These are phyloP conservation scores for Leptothorax acervorum DNA, from an alignment of 2,888 invertebrate genomes.

Conservation along the genomic window DNA sequence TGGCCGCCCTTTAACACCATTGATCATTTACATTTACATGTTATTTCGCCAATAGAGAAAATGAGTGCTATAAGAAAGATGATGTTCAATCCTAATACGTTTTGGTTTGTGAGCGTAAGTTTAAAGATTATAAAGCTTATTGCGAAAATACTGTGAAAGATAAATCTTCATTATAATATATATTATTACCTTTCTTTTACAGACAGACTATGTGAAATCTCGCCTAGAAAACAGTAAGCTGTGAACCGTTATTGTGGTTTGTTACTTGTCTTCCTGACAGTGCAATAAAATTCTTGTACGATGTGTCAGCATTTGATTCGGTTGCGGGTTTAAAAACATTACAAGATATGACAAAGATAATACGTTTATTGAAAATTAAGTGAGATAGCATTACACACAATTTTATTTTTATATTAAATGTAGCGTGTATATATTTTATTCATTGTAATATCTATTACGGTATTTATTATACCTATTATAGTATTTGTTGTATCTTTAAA, in stretches of 20 bases:
- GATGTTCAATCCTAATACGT: constrained; percentile 91
- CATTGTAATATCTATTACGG: background rate
- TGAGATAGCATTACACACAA: background rate
- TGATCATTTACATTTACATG: constrained; percentile 94
- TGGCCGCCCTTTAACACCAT: constrained; percentile 96
- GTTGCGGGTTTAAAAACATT: background rate
- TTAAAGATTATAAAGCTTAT: constrained; percentile 33
- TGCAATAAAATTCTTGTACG: background rate
- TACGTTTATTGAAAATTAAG: constrained; percentile 1
- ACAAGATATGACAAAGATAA: background rate
- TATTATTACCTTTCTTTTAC: constrained; percentile 73
- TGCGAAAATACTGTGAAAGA: background rate
- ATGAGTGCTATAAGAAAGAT: constrained; percentile 90
- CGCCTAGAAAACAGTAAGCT: constrained; percentile 78
- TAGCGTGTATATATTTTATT: background rate
- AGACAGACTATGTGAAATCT: constrained; percentile 87
- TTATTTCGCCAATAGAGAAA: constrained; percentile 92
- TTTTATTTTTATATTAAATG: background rate
- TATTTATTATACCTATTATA: background rate
- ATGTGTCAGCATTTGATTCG: background rate
- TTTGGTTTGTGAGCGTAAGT: constrained; percentile 94
- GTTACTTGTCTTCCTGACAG: background rate
- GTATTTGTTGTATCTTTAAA: background rate
- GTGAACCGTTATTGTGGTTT: background rate
- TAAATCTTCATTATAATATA: background rate